Evolutionary conservation across 2,888 invertebrate genomes (phyloP).

Genomic region (Euzophera pinguis): DNA sequence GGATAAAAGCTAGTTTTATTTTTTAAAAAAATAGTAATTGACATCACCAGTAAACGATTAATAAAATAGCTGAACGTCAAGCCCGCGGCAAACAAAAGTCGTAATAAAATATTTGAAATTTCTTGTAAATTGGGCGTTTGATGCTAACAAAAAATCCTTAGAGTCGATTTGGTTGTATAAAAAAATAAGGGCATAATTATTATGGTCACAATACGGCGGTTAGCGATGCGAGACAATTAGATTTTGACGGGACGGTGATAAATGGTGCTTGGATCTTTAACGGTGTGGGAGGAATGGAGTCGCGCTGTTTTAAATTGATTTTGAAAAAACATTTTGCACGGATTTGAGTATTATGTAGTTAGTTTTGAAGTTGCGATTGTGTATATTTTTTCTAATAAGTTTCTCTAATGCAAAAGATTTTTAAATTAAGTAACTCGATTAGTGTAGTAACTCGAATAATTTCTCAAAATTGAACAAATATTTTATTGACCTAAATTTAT

Average conservation of each 20-base stretch:
- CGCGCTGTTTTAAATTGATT: conserved; percentile 15
- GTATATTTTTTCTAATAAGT: too few species aligned
- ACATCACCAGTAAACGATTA: not conserved
- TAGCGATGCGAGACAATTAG: conserved; percentile 76
- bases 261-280: conserved; percentile 61
- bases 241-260: conserved; percentile 76
- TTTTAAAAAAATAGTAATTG: not conserved
- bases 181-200: conserved; percentile 76
- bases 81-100: conserved; percentile 26
- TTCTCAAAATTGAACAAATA: too few species aligned
- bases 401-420: too few species aligned
- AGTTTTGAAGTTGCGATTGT: too few species aligned
- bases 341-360: too few species aligned
- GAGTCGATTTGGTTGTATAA: conserved; percentile 53
- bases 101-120: conserved; percentile 62
- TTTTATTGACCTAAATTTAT: too few species aligned
- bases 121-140: conserved; percentile 52
- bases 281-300: conserved; percentile 45
- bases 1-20: too few species aligned
- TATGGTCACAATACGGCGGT: conserved; percentile 74
- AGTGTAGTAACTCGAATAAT: too few species aligned
- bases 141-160: conserved; percentile 47
- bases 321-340: not conserved
- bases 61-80: conserved; percentile 12
- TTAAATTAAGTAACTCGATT: too few species aligned